phyloP scores from a whole-genome alignment of 1,140 invertebrate species.

The Aleiodes sp. region DNA sequence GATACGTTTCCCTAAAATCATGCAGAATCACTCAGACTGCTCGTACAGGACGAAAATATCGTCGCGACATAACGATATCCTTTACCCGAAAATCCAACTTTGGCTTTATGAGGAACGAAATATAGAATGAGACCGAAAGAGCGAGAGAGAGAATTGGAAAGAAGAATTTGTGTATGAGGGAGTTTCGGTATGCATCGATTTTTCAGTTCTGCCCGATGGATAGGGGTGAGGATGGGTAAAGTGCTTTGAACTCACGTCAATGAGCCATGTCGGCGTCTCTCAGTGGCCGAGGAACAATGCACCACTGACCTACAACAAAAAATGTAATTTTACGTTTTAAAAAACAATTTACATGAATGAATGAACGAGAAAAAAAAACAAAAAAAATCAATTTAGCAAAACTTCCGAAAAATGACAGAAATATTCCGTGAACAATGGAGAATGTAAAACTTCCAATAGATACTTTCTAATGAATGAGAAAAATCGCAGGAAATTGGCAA shows the following conservation, averaged over 20 bases:
- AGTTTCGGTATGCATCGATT: conserved; percentile 34
- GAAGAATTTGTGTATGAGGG: conserved; percentile 19
- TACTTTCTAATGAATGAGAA: too few species aligned
- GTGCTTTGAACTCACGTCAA: conserved; percentile 57
- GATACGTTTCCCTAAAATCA: not conserved
- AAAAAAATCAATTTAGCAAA: not conserved
- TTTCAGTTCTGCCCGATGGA: conserved; percentile 35
- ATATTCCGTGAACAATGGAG: too few species aligned
- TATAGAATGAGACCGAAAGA: not conserved
- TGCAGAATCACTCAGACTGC: not conserved
- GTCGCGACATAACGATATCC: conserved; percentile 10
- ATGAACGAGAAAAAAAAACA: too few species aligned
- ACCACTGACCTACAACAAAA: conserved; percentile 61
- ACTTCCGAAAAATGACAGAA: conserved; percentile 53
- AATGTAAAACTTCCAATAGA: too few species aligned
- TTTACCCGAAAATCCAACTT: not conserved
- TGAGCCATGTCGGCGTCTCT: conserved; percentile 53
- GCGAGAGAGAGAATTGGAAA: not conserved
- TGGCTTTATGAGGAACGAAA: conserved; percentile 4
- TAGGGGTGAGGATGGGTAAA: conserved; percentile 32
- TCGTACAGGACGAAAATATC: not conserved
- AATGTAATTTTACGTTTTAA: not conserved
- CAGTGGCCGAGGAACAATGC: conserved; percentile 57
- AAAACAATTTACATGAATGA: too few species aligned
- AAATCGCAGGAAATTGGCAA: too few species aligned